Evolutionary conservation across 2,888 invertebrate species (phyloP), one percentile per base, ranked within the genome.

Genomic region (Eupithecia vulgata): DNA sequence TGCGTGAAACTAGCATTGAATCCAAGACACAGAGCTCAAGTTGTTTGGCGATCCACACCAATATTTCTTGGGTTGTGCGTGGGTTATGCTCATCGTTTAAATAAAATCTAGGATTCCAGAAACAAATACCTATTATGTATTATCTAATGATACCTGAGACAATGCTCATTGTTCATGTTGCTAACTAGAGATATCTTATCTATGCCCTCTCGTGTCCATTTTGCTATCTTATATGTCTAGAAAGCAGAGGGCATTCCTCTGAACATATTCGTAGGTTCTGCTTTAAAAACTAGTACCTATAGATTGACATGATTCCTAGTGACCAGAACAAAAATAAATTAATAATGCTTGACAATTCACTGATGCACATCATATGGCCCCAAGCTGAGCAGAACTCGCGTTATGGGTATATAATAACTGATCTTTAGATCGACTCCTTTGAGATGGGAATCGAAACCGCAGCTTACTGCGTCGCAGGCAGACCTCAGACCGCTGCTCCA

Each of bases 121-220:
- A 10, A 1, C 1, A 4, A 30, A 34, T 61, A 30, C 15, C 37
- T 34, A 15, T 61, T 17, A 15, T 1, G 15, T 0, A 61, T 61
- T 61, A 34, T 34, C 61, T 61, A 61, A 61, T 17, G 17, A 30
- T 61, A 34, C 61, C 8, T 52, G 5, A 12, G 37, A 37, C 35
- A 67, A 48, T 67, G 67, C 34, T 45, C 67, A 45, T 67, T 67
- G 67, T 67, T 37, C n/a, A n/a, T 48, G 67, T 67, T 48, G 48
- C 67, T 67, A 67, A 17, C 67, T n/a, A 35, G 12, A 48, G 52
- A 67, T 67, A 67, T 13, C 67, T 25, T 68, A 57, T 59, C 40
- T 13, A 5, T 37, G 21, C 21, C 40, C 68, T 64, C 10, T 65
- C 25, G 13, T 34, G 37, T 64, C n/a, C 15, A 8, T 65, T 37